These are phyloP conservation scores for Lepeophtheirus salmonis DNA, from an alignment of 1,140 invertebrate species.

Conservation along the genomic window DNA sequence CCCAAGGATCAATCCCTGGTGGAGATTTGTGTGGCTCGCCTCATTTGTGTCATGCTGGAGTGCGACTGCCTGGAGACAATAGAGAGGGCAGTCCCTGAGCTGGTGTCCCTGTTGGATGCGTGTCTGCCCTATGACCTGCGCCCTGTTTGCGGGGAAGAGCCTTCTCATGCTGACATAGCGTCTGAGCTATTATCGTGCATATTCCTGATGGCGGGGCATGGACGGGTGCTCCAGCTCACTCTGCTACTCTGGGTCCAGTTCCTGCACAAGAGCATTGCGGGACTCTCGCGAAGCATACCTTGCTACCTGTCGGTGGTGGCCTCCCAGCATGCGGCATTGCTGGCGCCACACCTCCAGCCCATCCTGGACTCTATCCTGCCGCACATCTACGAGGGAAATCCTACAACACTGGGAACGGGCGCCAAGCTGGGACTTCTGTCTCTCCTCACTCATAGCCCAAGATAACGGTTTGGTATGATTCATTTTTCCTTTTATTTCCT, in stretches of 20 bases:
- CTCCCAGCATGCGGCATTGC: slow-evolving; percentile 61
- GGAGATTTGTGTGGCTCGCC: slow-evolving; percentile 65
- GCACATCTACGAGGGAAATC: slow-evolving; percentile 66
- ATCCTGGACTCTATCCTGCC: slow-evolving; percentile 74
- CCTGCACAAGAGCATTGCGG: slow-evolving; percentile 66
- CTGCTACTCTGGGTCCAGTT: slow-evolving; percentile 77
- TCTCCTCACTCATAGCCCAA: slow-evolving; percentile 58
- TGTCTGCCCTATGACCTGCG: slow-evolving; percentile 71
- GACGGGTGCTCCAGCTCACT: slow-evolving; percentile 65
- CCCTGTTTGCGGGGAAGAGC: slow-evolving; percentile 60
- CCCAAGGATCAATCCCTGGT: slow-evolving; percentile 81
- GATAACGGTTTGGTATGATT: slow-evolving; percentile 24
- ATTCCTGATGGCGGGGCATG: slow-evolving; percentile 67
- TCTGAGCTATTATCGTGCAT: slow-evolving; percentile 81
- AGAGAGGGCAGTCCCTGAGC: slow-evolving; percentile 56
- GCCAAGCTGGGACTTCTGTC: slow-evolving; percentile 57
- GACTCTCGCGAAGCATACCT: slow-evolving; percentile 68
- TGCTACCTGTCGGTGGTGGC: slow-evolving; percentile 79
- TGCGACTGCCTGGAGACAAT: slow-evolving; percentile 66
- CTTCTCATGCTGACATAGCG: slow-evolving; percentile 84
- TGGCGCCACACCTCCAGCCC: slow-evolving; percentile 64
- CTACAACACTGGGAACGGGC: slow-evolving; percentile 56
- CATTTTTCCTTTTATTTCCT: slow-evolving; percentile 1
- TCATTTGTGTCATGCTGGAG: slow-evolving; percentile 38
- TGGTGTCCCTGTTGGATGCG: slow-evolving; percentile 62